These are phyloP conservation scores for Hybognathus amarus DNA, from an alignment of 2,797 vertebrate species.

Conservation along the genomic window DNA sequence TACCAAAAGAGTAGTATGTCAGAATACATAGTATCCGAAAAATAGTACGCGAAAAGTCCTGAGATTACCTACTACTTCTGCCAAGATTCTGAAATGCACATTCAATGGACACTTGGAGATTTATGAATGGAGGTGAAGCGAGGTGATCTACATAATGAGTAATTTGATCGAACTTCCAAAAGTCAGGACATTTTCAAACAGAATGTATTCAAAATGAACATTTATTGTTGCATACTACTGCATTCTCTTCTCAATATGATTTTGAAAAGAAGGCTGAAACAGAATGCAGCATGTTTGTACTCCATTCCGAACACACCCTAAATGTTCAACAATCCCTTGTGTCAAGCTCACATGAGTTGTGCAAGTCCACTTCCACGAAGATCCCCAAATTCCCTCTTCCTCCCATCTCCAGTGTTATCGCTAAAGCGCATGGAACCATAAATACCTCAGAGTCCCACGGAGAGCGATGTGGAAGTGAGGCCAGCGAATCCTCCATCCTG, in stretches of 20 bases:
- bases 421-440: background rate
- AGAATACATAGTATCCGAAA: background rate
- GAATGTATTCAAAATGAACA: background rate
- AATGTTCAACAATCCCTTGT: constrained; percentile 10
- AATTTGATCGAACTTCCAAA: background rate
- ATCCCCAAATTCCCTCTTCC: background rate
- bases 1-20: background rate
- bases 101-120: background rate
- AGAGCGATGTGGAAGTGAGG: constrained; percentile 33
- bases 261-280: background rate
- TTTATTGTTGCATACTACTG: background rate
- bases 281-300: background rate
- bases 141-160: background rate
- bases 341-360: background rate
- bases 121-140: background rate
- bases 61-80: background rate
- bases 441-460: constrained; percentile 59
- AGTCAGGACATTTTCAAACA: background rate
- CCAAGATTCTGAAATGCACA: background rate
- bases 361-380: background rate
- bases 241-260: background rate
- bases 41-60: background rate
- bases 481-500: constrained; percentile 46
- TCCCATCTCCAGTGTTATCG: background rate
- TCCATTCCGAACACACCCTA: constrained; percentile 4